These are phyloP conservation scores for Burhinus oedicnemus DNA, from an alignment of 2,113 vertebrate species.

Conservation along the genomic window DNA sequence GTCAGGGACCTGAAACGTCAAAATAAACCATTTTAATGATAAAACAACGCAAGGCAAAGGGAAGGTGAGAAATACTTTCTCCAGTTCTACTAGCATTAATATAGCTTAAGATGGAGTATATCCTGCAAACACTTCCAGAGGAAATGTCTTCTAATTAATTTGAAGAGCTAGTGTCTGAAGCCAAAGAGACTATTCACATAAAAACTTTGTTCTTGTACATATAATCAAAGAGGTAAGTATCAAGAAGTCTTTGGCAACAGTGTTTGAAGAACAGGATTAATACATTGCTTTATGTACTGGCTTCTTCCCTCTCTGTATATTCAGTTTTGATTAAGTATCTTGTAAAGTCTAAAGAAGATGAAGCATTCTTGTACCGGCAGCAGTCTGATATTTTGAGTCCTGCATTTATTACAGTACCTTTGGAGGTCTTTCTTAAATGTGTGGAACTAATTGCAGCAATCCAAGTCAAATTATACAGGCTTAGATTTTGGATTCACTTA, in stretches of 20 bases:
- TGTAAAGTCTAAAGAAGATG: not conserved
- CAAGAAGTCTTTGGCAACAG: not conserved
- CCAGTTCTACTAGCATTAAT: not conserved
- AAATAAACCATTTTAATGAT: not conserved
- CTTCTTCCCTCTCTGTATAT: not conserved
- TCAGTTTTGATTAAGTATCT: not conserved
- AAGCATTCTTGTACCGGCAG: not conserved
- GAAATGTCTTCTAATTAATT: not conserved
- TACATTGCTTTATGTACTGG: not conserved
- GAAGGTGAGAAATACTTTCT: not conserved
- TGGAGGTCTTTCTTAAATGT: not conserved
- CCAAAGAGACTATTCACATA: not conserved
- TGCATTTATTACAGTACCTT: not conserved
- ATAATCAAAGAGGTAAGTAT: not conserved
- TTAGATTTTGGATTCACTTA: not conserved
- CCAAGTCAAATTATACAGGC: not conserved
- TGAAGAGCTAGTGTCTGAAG: not conserved
- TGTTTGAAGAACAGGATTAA: not conserved
- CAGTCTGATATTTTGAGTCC: not conserved
- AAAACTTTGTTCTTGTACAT: not conserved
- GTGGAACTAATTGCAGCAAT: not conserved
- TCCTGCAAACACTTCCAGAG: not conserved
- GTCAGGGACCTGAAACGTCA: not conserved
- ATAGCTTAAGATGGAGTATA: not conserved
- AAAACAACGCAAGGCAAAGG: not conserved